Evolutionary conservation across 2,888 invertebrate genomes (phyloP), one percentile per base, ranked within the genome.

Genomic region (Melipona beecheii): DNA sequence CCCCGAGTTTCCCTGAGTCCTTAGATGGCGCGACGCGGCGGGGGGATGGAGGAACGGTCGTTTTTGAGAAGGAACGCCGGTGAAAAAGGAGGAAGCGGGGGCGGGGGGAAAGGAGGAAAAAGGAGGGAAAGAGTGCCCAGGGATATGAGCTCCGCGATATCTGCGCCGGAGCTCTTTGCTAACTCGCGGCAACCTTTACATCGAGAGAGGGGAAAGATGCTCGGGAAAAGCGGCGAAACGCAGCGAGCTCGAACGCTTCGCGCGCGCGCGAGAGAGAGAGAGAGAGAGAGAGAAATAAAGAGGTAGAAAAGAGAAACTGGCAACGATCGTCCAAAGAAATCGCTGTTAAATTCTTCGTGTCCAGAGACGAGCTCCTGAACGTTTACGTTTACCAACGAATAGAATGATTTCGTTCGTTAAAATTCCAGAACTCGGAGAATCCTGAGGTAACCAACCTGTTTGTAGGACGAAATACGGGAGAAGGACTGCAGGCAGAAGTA

Each of bases 91-190:
- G 60, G 73, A 76, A 65, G 60, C 52, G 58, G 5, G 36, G 0
- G 36, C 0, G 36, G 9, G 49, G 65, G n/a, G n/a, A n/a, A n/a
- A n/a, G n/a, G 76, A 68, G 58, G 64, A 87, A 77, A 77, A 71
- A 9, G 9, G 54, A 68, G 86, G 68, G 79, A 73, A 89, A 83
- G 87, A 88, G 87, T 83, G 76, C 84, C 83, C 75, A 79, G 89
- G 89, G 89, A 89, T 88, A 88, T 87, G 88, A 88, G 77, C 79
- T 77, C 74, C 79, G 80, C 86, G 89, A 89, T 89, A 89, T 89
- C 87, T 78, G 78, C 76, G 71, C 66, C 75, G 76, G 70, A 68
- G 70, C 87, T 87, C 87, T 86, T 78, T 83, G 76, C 84, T 81
- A 85, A 81, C 87, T 87, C 86, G 80, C 73, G 81, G 87, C 83